A percentile compares a stretch with the other conserved stretches of the same genome.
Conservation (phyloP, 2,797 vertebrate species). For the Betta splendens region DNA sequence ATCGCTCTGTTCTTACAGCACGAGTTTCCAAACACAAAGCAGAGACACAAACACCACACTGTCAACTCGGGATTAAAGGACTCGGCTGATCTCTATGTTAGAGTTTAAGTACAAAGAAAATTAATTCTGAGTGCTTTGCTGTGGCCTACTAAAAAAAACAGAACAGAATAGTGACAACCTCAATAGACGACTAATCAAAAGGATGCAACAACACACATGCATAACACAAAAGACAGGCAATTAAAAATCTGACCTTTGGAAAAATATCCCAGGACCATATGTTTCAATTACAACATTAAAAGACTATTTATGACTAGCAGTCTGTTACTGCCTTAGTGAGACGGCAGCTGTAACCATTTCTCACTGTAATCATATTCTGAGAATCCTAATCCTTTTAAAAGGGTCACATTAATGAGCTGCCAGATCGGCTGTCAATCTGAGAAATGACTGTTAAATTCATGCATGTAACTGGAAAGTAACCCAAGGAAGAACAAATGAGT, state of each 20-base stretch:
- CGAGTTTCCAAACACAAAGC: background rate
- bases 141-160: background rate
- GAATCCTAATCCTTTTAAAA: background rate
- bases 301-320: background rate
- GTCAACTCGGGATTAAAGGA: no score
- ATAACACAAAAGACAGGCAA: background rate
- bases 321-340: background rate
- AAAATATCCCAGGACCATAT: background rate
- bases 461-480: background rate
- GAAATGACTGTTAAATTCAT: background rate
- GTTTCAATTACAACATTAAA: background rate
- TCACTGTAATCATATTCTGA: constrained; percentile 4
- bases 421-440: constrained; percentile 1
- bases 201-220: no score
- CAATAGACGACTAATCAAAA: no score
- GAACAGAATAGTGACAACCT: background rate
- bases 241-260: background rate
- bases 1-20: background rate
- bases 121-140: background rate
- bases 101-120: background rate
- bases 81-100: background rate
- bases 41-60: no score
- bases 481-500: background rate
- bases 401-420: background rate
- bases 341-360: background rate